Base-by-base conservation (phyloP, 30 jellyfish, hydroid and myxozoan genomes). In the Chrysaora quinquecirrha region DNA sequence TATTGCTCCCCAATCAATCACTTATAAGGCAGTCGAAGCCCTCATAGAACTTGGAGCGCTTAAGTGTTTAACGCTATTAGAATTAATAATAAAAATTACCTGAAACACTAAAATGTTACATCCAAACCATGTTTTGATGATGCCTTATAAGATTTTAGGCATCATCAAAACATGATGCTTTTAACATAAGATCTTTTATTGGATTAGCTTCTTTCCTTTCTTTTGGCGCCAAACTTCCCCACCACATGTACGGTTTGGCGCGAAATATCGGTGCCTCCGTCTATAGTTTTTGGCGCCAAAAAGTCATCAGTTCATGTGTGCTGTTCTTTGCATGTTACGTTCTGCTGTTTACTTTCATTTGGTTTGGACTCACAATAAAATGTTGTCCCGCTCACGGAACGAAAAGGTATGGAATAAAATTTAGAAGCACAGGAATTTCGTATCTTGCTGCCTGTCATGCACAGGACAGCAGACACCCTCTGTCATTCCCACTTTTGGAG, bases 351-450 rank as follows among this genome's bases (percentile, higher is more conserved):
- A 43, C 58, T 43, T 9, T 43, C 58, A 16, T 16, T 43, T 43
- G 9, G n/a, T 43, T 16, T 6, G 16, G 58, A 43, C 58, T 43
- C 58, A 43, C 58, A 43, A 43, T n/a, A n/a, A n/a, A n/a, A n/a
- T 43, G 58, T 43, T 43, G 58, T 43, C 58, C 58, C 58, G 58
- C 58, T 43, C 58, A 43, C 58, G 58, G 58, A 43, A 43, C 58
- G 58, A 43, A 43, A 43, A 43, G 58, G 58, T 43, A 43, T 6
- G 9, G 58, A 43, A 43, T 43, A 6, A 43, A 43, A 43, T 43
- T 43, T 43, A 43, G 58, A 43, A 43, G 58, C 58, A 43, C 58
- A 43, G 16, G 58, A 43, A 43, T 43, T 9, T 43, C 58, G 58
- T 43, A 43, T 43, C 58, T 43, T 43, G 16, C 58, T 43, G 58